A percentile compares a stretch with the other conserved stretches of the same genome.
Conservation (phyloP, 2,113 vertebrate species). For the Monopterus albus region DNA sequence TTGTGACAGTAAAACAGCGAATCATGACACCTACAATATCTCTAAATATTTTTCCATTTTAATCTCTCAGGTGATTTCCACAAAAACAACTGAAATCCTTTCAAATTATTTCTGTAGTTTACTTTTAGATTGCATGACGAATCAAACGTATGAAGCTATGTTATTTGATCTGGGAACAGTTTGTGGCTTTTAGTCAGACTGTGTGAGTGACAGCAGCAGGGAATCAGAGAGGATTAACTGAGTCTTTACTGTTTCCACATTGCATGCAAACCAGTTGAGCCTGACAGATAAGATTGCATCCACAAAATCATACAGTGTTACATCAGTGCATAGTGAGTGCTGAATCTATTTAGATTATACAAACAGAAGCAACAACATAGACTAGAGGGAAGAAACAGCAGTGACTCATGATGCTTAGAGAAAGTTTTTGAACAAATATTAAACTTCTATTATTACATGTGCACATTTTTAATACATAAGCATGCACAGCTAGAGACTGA, state of each 20-base stretch:
- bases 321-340: constrained; percentile 25
- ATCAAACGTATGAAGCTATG: constrained; percentile 34
- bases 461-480: constrained; percentile 2
- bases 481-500: constrained; percentile 7
- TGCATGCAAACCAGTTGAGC: constrained; percentile 64
- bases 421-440: constrained; percentile 22
- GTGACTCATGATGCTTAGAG: constrained; percentile 7
- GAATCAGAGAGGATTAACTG: constrained; percentile 70
- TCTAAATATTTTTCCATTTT: background rate
- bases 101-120: constrained; percentile 34
- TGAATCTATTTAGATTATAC: background rate
- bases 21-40: background rate
- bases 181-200: constrained; percentile 49
- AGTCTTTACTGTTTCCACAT: constrained; percentile 62
- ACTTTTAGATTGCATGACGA: constrained; percentile 6
- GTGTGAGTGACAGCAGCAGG: constrained; percentile 65
- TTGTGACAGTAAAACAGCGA: no score
- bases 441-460: constrained; percentile 8
- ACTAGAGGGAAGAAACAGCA: background rate
- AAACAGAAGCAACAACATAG: background rate
- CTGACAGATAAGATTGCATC: constrained; percentile 64
- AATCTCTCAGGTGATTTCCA: constrained; percentile 14
- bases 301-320: constrained; percentile 44
- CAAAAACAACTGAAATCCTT: constrained; percentile 23
- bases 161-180: constrained; percentile 44